phyloP scores from a whole-genome alignment of 2,113 vertebrate genomes.

The Gallinago paraguaiae region DNA sequence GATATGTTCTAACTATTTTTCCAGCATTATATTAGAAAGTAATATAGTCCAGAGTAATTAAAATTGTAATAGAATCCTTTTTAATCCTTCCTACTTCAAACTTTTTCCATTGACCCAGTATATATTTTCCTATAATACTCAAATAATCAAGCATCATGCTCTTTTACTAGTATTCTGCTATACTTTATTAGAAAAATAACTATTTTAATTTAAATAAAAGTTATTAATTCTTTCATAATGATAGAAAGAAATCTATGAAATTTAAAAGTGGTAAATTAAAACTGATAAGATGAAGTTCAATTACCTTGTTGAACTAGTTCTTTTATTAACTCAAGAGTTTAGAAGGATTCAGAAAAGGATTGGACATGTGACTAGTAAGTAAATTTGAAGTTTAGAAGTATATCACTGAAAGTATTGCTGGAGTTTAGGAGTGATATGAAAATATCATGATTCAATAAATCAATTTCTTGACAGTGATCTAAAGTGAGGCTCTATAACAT shows the following conservation, averaged over 20 bases:
- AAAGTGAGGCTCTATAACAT: background rate
- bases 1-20: background rate
- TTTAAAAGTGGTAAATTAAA: background rate
- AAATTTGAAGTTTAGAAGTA: background rate
- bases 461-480: background rate
- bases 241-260: background rate
- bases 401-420: background rate
- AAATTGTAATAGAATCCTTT: background rate
- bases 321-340: background rate
- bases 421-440: background rate
- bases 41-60: background rate
- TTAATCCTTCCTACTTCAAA: background rate
- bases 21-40: background rate
- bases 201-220: background rate
- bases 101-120: background rate
- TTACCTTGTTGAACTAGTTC: background rate
- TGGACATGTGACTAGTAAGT: background rate
- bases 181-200: background rate
- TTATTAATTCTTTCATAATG: background rate
- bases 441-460: background rate
- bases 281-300: background rate
- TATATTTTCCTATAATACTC: background rate
- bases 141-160: background rate
- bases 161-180: background rate
- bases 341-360: background rate